Conservation (phyloP, 23 tunicate genomes). For the Styela plicata region DNA sequence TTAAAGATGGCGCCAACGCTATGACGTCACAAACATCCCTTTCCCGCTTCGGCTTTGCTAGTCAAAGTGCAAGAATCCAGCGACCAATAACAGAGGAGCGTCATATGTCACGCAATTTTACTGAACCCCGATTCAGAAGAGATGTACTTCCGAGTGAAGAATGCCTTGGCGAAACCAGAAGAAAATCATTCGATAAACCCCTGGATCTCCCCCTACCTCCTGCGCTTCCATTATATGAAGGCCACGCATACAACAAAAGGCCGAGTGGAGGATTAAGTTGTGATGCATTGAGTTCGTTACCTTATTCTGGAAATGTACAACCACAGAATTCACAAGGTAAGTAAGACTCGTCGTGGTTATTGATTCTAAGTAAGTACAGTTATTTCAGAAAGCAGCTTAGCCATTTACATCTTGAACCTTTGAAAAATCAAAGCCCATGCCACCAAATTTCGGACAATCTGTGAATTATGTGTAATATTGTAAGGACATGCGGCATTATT, state of each 20-base stretch:
- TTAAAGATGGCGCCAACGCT: not conserved
- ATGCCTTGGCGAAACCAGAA: not conserved
- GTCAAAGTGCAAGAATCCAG: not conserved
- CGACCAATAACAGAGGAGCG: not conserved
- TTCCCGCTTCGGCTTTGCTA: not conserved
- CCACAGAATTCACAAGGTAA: not conserved
- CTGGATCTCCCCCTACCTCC: slow-evolving; percentile 8
- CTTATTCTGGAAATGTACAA: not conserved
- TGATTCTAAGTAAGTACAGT: too few relatives aligned
- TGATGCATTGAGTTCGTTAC: not conserved
- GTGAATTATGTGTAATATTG: too few relatives aligned
- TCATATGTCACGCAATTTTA: not conserved
- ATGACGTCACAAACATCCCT: not conserved
- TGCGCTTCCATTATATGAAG: not conserved
- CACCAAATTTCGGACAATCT: too few relatives aligned
- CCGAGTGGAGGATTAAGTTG: not conserved
- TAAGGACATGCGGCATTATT: too few relatives aligned
- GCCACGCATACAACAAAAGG: not conserved
- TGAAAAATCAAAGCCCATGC: too few relatives aligned
- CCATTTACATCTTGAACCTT: too few relatives aligned
- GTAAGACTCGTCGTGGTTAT: too few relatives aligned
- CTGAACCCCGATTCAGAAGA: not conserved
- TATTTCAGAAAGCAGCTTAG: too few relatives aligned
- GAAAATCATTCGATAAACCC: not conserved
- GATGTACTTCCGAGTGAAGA: not conserved